Evolutionary conservation across 2,113 vertebrate species (phyloP).

Genomic region (Guaruba guarouba): DNA sequence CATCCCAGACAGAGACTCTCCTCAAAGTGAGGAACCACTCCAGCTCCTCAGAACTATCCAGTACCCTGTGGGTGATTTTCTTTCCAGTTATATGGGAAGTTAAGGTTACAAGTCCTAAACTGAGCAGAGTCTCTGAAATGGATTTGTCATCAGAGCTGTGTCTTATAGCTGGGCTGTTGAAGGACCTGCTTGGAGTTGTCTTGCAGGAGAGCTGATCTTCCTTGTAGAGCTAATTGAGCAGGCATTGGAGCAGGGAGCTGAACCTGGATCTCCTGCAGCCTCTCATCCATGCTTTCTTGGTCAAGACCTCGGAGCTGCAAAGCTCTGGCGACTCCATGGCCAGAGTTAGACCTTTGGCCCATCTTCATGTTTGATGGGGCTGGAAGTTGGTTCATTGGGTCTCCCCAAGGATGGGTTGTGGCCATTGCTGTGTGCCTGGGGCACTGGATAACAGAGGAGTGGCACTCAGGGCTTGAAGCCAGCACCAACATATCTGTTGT

Average conservation of each 20-base stretch:
- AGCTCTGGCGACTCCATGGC: neutral
- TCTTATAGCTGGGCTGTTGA: neutral
- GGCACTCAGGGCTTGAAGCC: neutral
- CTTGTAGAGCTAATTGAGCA: neutral
- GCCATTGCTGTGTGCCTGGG: rapidly evolving
- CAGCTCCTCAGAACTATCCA: neutral
- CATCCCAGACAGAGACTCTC: neutral
- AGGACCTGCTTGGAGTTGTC: neutral
- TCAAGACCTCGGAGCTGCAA: neutral
- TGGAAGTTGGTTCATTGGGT: neutral
- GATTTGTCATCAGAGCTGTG: neutral
- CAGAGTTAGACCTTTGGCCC: neutral
- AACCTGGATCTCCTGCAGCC: neutral
- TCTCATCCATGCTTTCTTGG: neutral
- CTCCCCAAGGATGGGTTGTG: neutral
- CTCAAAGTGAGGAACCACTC: neutral
- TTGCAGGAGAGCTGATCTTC: neutral
- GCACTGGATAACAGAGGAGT: neutral
- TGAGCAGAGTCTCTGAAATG: neutral
- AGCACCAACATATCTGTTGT: neutral
- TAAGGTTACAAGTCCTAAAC: neutral
- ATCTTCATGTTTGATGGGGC: neutral
- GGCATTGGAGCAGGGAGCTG: neutral
- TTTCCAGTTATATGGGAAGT: neutral
- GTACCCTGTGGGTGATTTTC: neutral